These are phyloP conservation scores for Eupithecia tripunctaria DNA, from an alignment of 2,888 invertebrate genomes.

Conservation along the genomic window DNA sequence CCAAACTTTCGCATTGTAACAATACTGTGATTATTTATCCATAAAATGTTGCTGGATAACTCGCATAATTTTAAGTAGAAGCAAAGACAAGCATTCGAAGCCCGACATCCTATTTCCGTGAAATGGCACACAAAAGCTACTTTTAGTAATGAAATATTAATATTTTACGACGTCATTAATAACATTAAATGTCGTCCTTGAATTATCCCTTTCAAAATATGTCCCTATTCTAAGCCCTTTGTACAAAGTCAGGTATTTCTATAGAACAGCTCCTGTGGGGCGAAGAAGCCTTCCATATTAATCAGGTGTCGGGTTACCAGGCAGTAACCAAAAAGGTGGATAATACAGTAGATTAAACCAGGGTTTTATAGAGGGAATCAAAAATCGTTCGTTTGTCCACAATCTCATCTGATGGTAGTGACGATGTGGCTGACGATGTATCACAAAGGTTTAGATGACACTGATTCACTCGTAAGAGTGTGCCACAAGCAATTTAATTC, in stretches of 20 bases:
- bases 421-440: neutral
- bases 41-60: neutral
- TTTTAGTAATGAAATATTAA: neutral
- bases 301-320: conserved; percentile 29
- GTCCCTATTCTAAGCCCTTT: conserved; percentile 17
- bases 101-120: neutral
- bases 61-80: neutral
- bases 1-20: too few relatives aligned
- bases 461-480: neutral
- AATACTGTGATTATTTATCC: neutral
- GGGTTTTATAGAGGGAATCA: neutral
- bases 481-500: too few relatives aligned
- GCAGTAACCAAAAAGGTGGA: neutral
- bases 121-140: neutral
- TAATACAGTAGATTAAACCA: neutral
- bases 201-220: conserved; percentile 20
- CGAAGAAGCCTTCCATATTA: conserved; percentile 37
- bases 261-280: conserved; percentile 24
- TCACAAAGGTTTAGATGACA: neutral
- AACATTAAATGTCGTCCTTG: conserved; percentile 6
- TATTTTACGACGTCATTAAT: neutral
- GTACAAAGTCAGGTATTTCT: conserved; percentile 20
- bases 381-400: neutral
- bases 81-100: too few relatives aligned
- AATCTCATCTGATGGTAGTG: neutral